phyloP scores from a whole-genome alignment of 2,888 invertebrate species.

The Syrphus vitripennis region DNA sequence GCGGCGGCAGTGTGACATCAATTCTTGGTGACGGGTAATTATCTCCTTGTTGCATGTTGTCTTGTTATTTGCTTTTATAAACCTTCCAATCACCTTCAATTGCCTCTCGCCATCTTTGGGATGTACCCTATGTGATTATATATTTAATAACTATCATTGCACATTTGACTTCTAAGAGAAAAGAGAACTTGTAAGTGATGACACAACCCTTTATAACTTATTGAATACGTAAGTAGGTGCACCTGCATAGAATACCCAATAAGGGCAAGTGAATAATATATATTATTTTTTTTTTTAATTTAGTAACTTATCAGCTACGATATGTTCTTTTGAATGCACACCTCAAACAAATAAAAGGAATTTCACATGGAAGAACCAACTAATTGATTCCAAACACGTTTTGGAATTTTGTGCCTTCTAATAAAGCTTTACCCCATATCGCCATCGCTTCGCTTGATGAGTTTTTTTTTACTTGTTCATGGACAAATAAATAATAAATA shows the following conservation, averaged over 20 bases:
- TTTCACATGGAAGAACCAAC: conserved; percentile 53
- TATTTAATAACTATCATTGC: conserved; percentile 12
- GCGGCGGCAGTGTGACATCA: conserved; percentile 66
- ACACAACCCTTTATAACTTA: conserved; percentile 49
- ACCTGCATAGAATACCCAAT: conserved; percentile 59
- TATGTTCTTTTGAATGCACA: not conserved
- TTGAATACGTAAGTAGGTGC: conserved; percentile 51
- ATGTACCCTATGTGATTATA: not conserved
- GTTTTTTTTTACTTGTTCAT: conserved; percentile 22
- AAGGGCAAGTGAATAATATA: conserved; percentile 42
- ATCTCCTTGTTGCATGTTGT: conserved; percentile 40
- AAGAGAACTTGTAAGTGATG: conserved; percentile 38
- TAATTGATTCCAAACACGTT: conserved; percentile 64
- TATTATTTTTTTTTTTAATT: not conserved
- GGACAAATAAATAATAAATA: conserved; percentile 26
- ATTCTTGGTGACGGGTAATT: conserved; percentile 47
- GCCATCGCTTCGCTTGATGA: conserved; percentile 25
- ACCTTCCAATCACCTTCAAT: conserved; percentile 29
- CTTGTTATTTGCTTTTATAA: not conserved
- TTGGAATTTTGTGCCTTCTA: conserved; percentile 44
- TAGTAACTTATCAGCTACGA: not conserved
- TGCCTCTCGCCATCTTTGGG: conserved; percentile 29
- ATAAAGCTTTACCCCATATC: conserved; percentile 44
- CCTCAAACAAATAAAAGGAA: conserved; percentile 51
- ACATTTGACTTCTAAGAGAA: conserved; percentile 60